These are phyloP conservation scores for Characodon lateralis DNA, from an alignment of 2,797 vertebrate genomes.

Conservation along the genomic window DNA sequence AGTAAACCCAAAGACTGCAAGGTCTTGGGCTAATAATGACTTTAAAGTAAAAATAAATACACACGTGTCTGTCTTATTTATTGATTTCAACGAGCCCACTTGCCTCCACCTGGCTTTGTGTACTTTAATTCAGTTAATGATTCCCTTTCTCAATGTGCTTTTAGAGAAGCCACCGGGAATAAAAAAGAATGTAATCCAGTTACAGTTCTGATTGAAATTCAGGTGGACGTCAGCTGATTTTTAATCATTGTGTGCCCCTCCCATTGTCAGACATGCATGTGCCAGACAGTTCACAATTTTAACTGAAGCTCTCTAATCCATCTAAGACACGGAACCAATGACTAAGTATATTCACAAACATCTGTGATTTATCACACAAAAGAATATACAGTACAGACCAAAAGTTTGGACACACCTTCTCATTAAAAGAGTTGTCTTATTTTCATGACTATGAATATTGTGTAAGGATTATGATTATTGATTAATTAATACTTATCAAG, in stretches of 20 bases:
- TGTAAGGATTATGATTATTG: too few species aligned
- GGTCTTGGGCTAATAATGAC: neutral
- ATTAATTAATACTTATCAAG: too few species aligned
- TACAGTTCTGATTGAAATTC: slow-evolving; percentile 27
- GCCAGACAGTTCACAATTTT: neutral
- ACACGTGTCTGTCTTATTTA: neutral
- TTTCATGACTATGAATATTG: too few species aligned
- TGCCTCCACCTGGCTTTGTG: neutral
- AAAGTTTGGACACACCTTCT: too few species aligned
- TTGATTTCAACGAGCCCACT: slow-evolving; percentile 3
- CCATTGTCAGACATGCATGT: neutral
- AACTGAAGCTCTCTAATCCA: neutral
- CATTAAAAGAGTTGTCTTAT: too few species aligned
- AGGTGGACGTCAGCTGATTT: slow-evolving; percentile 28
- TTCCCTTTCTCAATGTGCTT: slow-evolving; percentile 30
- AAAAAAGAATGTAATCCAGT: slow-evolving; percentile 26
- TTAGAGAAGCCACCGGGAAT: slow-evolving; percentile 20
- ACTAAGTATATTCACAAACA: neutral
- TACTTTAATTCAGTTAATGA: slow-evolving; percentile 30
- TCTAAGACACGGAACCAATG: slow-evolving; percentile 7
- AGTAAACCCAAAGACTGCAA: neutral
- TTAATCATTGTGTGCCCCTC: slow-evolving; percentile 18
- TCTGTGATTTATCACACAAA: slow-evolving; percentile 10
- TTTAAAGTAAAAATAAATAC: neutral
- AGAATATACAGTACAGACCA: neutral